A percentile compares a stretch with the other conserved stretches of the same genome.
Conservation (phyloP, 1,140 invertebrate genomes). For the Drosophila fuyamai region DNA sequence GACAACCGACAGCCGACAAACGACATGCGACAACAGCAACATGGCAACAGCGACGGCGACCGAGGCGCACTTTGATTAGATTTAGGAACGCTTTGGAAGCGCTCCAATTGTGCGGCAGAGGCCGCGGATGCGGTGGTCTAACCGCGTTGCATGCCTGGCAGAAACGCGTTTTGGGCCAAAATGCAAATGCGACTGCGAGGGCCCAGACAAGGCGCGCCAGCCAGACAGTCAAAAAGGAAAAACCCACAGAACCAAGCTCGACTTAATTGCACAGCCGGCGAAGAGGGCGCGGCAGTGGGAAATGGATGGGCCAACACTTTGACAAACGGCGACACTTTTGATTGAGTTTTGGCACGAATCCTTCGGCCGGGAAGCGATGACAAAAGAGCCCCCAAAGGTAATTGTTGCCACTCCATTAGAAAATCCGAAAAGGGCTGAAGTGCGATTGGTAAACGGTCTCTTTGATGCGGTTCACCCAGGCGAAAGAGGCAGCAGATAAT, state of each 20-base stretch:
- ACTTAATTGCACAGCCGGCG: conserved; percentile 65
- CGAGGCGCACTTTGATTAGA: conserved; percentile 79
- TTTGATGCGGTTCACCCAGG: conserved; percentile 48
- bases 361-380: conserved; percentile 47
- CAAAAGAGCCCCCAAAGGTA: conserved; percentile 61
- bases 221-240: conserved; percentile 65
- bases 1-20: conserved; percentile 48
- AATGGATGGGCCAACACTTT: conserved; percentile 28
- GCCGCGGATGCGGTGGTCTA: conserved; percentile 55
- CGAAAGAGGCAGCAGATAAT: conserved; percentile 49
- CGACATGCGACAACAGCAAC: conserved; percentile 39
- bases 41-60: conserved; percentile 16
- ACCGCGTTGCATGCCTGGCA: conserved; percentile 64
- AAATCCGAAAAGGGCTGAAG: conserved; percentile 26
- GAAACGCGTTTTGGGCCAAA: conserved; percentile 66
- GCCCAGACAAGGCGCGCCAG: conserved; percentile 65
- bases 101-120: conserved; percentile 66
- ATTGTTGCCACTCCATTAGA: conserved; percentile 57
- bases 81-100: conserved; percentile 68
- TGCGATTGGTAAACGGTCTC: conserved; percentile 25
- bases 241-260: conserved; percentile 67
- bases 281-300: background rate
- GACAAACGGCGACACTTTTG: conserved; percentile 76
- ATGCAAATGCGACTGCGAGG: conserved; percentile 46
- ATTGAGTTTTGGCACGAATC: conserved; percentile 75